Percentiles rank a stretch among this genome's conserved stretches.
These are phyloP conservation scores for Heterochromis multidens DNA, from an alignment of 2,113 vertebrate species.

Conservation along the genomic window DNA sequence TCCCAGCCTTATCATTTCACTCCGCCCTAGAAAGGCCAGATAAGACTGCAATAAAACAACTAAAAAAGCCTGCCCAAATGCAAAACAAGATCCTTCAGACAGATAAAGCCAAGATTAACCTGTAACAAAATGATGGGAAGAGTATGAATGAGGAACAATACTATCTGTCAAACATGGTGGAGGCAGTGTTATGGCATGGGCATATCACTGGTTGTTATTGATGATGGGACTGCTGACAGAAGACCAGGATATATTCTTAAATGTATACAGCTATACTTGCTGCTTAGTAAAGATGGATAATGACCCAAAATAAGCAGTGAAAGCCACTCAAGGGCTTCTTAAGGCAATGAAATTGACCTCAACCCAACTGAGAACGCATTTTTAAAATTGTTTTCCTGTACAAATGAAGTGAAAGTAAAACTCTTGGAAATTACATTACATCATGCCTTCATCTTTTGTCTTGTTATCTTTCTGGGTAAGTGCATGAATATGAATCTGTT, in stretches of 20 bases:
- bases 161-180: not conserved
- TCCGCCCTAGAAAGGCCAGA: no score
- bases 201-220: not conserved
- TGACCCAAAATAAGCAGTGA: no score
- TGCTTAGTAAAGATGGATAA: no score
- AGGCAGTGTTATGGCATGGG: not conserved
- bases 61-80: not conserved
- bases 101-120: not conserved
- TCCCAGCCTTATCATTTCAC: no score
- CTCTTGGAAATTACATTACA: not conserved
- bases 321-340: no score
- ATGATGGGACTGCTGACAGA: not conserved
- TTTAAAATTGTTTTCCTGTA: not conserved
- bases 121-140: not conserved
- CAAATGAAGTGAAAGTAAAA: not conserved
- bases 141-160: not conserved
- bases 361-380: not conserved
- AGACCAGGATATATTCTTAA: not conserved
- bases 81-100: not conserved
- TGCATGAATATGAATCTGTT: not conserved
- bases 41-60: not conserved
- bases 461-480: not conserved
- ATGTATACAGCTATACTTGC: no score
- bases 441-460: not conserved
- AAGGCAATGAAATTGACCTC: not conserved